phyloP scores from a whole-genome alignment of 2,113 vertebrate genomes.

The Sinosuthora webbiana region DNA sequence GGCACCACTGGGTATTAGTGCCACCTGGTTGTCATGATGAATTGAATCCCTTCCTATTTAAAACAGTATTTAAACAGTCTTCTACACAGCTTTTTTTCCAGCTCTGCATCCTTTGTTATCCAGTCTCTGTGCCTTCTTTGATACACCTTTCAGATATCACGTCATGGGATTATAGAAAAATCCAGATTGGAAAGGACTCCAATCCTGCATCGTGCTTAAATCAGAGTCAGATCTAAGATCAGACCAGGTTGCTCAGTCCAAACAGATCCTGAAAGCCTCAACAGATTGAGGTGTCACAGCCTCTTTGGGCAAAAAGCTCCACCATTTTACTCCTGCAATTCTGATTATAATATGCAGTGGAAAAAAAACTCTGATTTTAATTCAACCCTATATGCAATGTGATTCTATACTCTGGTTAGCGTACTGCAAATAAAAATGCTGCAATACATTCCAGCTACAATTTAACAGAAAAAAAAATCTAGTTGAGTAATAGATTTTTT shows the following conservation, averaged over 20 bases:
- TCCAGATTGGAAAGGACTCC: not conserved
- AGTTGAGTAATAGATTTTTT: not conserved
- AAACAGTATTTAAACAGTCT: not conserved
- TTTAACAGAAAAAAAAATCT: not conserved
- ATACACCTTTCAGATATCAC: not conserved
- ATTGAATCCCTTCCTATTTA: not conserved
- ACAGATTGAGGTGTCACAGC: not conserved
- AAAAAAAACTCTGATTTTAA: not conserved
- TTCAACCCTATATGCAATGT: not conserved
- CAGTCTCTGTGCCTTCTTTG: not conserved
- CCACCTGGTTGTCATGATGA: not conserved
- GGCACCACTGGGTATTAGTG: not conserved
- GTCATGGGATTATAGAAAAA: not conserved
- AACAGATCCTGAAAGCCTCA: not conserved
- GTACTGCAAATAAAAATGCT: not conserved
- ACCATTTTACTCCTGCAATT: not conserved
- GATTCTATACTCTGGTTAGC: not conserved
- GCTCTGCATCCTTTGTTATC: not conserved
- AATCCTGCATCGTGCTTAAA: fast-evolving
- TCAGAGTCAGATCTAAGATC: not conserved
- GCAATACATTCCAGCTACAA: not conserved
- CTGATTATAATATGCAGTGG: not conserved
- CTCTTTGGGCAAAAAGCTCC: not conserved
- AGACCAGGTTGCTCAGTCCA: not conserved
- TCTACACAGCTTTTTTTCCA: not conserved